phyloP scores from a whole-genome alignment of 2,113 vertebrate genomes.

The Stercorarius parasiticus region DNA sequence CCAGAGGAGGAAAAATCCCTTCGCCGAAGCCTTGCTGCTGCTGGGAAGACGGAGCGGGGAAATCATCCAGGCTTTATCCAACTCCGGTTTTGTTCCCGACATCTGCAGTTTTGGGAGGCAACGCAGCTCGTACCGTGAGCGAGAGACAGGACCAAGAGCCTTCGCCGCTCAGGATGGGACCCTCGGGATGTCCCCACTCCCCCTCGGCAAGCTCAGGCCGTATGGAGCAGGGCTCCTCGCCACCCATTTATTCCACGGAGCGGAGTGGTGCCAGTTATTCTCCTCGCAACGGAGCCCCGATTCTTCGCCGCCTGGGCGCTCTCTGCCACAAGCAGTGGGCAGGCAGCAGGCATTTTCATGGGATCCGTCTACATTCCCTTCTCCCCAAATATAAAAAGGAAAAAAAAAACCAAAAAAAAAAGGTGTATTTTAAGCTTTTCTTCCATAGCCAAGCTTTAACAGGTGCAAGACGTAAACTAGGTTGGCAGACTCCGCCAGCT shows the following conservation, averaged over 20 bases:
- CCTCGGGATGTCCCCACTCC: neutral
- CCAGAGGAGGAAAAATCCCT: neutral
- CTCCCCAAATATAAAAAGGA: constrained; percentile 20
- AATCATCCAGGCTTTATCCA: neutral
- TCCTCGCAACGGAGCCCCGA: neutral
- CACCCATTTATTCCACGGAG: neutral
- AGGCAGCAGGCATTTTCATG: neutral
- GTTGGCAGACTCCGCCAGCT: rapidly evolving
- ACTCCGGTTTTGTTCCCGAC: neutral
- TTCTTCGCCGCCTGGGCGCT: neutral
- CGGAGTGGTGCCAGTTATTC: neutral
- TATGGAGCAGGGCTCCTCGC: neutral
- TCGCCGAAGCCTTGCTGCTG: neutral
- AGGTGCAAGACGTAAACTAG: neutral
- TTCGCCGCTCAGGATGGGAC: neutral
- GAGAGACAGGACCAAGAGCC: neutral
- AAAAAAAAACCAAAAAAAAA: neutral
- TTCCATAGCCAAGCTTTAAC: neutral
- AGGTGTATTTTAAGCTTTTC: neutral
- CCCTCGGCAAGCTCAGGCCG: neutral
- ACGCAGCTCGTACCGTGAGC: neutral
- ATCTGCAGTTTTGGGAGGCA: neutral
- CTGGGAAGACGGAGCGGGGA: neutral
- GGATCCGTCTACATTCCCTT: constrained; percentile 5
- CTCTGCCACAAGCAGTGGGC: neutral